phyloP scores from a whole-genome alignment of 2,113 vertebrate genomes.

The Diadophis punctatus region DNA sequence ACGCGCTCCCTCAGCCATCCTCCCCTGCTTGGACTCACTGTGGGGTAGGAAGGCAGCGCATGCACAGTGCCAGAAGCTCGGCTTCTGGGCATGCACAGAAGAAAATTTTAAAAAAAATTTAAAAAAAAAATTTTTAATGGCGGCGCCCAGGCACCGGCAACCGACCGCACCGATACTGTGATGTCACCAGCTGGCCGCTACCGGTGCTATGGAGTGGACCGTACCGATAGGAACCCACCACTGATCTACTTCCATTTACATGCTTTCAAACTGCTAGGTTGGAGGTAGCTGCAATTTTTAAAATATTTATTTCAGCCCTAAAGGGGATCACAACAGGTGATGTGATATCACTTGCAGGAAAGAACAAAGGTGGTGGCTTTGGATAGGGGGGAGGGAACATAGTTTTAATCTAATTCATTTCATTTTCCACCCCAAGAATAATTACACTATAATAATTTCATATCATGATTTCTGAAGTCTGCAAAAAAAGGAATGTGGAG shows the following conservation, averaged over 20 bases:
- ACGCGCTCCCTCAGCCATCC: too few relatives aligned
- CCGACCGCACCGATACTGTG: too few relatives aligned
- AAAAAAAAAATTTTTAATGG: too few relatives aligned
- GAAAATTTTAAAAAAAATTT: too few relatives aligned
- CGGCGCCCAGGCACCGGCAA: too few relatives aligned
- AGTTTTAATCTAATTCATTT: not conserved
- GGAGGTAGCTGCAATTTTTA: not conserved
- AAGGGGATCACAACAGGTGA: not conserved
- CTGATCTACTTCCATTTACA: not conserved
- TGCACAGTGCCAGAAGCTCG: too few relatives aligned
- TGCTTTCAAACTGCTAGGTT: not conserved
- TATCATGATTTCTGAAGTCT: not conserved
- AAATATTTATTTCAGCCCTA: not conserved
- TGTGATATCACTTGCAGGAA: not conserved
- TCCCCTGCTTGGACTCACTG: too few relatives aligned
- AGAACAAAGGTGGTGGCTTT: not conserved
- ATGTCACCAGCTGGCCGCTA: too few relatives aligned
- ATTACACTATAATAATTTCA: not conserved
- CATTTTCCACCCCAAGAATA: not conserved
- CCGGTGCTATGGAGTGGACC: too few relatives aligned
- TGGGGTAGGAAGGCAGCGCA: too few relatives aligned
- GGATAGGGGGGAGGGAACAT: not conserved
- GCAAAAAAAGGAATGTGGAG: not conserved
- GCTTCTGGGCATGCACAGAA: too few relatives aligned
- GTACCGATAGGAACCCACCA: too few relatives aligned